These are phyloP conservation scores for Orthosia gothica DNA, from an alignment of 2,888 invertebrate species.

Conservation along the genomic window DNA sequence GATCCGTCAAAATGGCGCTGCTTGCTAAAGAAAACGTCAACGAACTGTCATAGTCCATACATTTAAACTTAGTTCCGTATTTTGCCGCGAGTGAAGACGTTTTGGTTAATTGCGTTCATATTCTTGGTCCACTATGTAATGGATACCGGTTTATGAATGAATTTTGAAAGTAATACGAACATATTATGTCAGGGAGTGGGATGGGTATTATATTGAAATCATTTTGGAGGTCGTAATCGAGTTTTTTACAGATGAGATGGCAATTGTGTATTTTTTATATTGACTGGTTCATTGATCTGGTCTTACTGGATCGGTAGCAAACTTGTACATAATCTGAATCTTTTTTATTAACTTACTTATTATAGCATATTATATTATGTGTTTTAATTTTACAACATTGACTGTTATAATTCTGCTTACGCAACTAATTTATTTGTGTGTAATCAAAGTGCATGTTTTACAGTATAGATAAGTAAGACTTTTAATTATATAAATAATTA, in stretches of 20 bases:
- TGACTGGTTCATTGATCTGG: constrained; percentile 1
- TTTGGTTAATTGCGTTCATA: not conserved
- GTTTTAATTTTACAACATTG: too few species aligned
- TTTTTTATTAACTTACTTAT: not conserved
- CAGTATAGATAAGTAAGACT: too few species aligned
- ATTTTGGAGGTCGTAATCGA: constrained; percentile 32
- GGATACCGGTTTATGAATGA: constrained; percentile 53
- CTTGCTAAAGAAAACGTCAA: constrained; percentile 3
- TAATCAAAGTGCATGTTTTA: too few species aligned
- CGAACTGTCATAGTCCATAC: constrained; percentile 20
- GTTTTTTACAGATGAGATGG: constrained; percentile 18
- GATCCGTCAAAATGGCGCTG: constrained; percentile 30
- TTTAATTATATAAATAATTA: too few species aligned
- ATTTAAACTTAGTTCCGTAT: constrained; percentile 12
- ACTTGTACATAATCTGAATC: not conserved
- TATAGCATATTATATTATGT: too few species aligned
- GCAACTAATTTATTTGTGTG: too few species aligned
- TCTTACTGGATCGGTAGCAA: not conserved
- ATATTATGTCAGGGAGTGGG: constrained; percentile 45
- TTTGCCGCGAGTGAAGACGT: constrained; percentile 1
- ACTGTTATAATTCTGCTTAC: too few species aligned
- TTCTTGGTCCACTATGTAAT: constrained; percentile 12
- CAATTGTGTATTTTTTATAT: constrained; percentile 7
- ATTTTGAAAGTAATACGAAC: constrained; percentile 52
- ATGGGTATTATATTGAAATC: constrained; percentile 45